These are phyloP conservation scores for Geotrypetes seraphini DNA, from an alignment of 2,797 vertebrate genomes.

Conservation along the genomic window DNA sequence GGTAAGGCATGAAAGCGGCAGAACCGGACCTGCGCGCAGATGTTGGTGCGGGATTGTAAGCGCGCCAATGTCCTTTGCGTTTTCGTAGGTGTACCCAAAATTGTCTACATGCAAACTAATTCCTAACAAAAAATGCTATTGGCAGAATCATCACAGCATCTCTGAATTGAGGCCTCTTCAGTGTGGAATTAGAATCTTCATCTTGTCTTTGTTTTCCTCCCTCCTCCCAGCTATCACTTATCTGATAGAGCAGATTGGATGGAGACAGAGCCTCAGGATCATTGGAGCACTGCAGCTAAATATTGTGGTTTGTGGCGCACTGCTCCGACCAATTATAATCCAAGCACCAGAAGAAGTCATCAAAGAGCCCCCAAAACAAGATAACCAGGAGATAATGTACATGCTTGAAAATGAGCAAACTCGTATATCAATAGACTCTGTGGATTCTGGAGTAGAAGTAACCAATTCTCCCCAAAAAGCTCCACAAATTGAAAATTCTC, in stretches of 20 bases:
- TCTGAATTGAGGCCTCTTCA: too few relatives aligned
- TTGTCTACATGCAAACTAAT: too few relatives aligned
- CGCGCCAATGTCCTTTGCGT: too few relatives aligned
- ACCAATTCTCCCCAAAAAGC: conserved; percentile 65
- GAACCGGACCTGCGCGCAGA: too few relatives aligned
- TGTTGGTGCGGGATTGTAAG: too few relatives aligned
- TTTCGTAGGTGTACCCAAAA: too few relatives aligned
- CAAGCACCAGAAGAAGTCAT: conserved; percentile 38
- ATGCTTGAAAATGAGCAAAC: conserved; percentile 84
- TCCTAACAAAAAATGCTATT: too few relatives aligned
- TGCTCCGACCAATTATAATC: conserved; percentile 76
- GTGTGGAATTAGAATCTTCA: too few relatives aligned
- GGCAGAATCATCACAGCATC: background rate
- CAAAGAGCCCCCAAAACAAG: conserved; percentile 32
- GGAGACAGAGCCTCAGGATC: conserved; percentile 73
- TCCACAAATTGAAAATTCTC: conserved; percentile 36
- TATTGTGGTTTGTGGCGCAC: conserved; percentile 63
- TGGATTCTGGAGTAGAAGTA: conserved; percentile 87
- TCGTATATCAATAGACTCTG: conserved; percentile 71
- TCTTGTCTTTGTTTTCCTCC: background rate
- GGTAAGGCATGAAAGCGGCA: too few relatives aligned
- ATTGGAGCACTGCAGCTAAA: conserved; percentile 73
- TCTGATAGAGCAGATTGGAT: conserved; percentile 73
- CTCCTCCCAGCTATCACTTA: conserved; percentile 67
- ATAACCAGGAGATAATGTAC: conserved; percentile 47